Evolutionary conservation across 2,797 vertebrate species (phyloP), one percentile per base, ranked within the genome.

Genomic region (Poliocrania exsul): DNA sequence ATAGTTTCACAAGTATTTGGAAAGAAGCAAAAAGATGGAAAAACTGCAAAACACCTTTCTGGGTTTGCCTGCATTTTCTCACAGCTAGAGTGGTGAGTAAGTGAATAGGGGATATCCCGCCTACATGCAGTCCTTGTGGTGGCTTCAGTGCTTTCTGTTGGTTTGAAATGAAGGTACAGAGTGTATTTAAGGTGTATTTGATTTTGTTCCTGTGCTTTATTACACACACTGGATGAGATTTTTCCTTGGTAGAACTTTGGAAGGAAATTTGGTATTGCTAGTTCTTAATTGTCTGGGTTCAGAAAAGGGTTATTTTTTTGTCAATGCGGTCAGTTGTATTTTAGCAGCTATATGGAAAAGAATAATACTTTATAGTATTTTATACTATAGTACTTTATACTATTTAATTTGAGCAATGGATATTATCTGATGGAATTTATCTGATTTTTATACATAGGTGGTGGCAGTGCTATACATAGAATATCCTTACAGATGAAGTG

Each of bases 101-200:
- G 2, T 51, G 40, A 40, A 24, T 25, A 47, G 8, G 53, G 12
- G 5, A 10, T 54, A 2, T 75, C 4, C 28, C 42, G 2, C 28
- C 4, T 3, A 2, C n/a, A 7, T 1, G 9, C 4, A 5, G 1
- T 54, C 86, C 8, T 86, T 2, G 0, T 33, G 33, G 20, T 62
- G 65, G 13, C 31, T 86, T 71, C 4, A 10, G 0, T 3, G 4
- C 5, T 51, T 78, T 57, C 25, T 74, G 61, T 25, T 46, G 37
- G 5, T 54, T 72, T 83, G 33, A 74, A 83, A 62, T 60, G 15
- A 60, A 73, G 35, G n/a, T 2, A 13, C 1, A 0, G 8, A 5
- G 8, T 57, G 37, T 1, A 3, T 23, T 67, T 71, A 74, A 26
- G 19, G 11, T 56, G 8, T 58, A 24, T 2, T 4, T 46, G 29